Base-by-base conservation (phyloP, 2,888 invertebrate species). In the Nymphalis urticae region DNA sequence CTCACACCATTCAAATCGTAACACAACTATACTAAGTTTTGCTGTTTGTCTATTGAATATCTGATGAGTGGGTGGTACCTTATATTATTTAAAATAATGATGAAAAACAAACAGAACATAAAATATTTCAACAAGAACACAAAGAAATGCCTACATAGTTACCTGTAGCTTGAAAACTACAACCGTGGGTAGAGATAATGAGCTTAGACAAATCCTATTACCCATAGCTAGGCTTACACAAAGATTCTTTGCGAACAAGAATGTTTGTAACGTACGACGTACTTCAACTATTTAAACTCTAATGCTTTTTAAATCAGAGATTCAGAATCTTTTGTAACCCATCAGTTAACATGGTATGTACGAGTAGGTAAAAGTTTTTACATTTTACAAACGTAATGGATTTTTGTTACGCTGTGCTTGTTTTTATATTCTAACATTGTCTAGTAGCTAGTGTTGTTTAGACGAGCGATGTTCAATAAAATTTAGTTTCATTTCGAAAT, bases 161-260 rank as follows among this genome's bases (percentile, higher is more conserved):
- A 68, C 66, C 64, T 72, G 68, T 72, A 68, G 70, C 67, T 72
- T 42, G 64, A 64, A 64, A 69, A 64, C 64, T 71, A 69, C 68
- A 68, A 51, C 59, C 58, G 65, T 70, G 64, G 64, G 53, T 48
- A 48, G 66, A 56, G 72, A 76, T 77, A 78, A 77, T 76, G 72
- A 75, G 77, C 77, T 78, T 75, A 76, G 64, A 71, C 73, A 75
- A 77, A 78, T 79, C 78, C 77, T 76, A 77, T 78, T 78, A 77
- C 75, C 68, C 48, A 42, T 58, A 59, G 60, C 60, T 66, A 59
- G 62, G 67, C 70, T 71, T 67, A 71, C 69, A 65, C 56, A 64
- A 56, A 53, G 51, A 66, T 71, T 67, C 69, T 72, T 69, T 64
- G 66, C 56, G 62, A 64, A 70, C 64, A 59, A 62, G 65, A 64